Conservation (phyloP, 2,113 vertebrate genomes). For the Gallinago undulata region DNA sequence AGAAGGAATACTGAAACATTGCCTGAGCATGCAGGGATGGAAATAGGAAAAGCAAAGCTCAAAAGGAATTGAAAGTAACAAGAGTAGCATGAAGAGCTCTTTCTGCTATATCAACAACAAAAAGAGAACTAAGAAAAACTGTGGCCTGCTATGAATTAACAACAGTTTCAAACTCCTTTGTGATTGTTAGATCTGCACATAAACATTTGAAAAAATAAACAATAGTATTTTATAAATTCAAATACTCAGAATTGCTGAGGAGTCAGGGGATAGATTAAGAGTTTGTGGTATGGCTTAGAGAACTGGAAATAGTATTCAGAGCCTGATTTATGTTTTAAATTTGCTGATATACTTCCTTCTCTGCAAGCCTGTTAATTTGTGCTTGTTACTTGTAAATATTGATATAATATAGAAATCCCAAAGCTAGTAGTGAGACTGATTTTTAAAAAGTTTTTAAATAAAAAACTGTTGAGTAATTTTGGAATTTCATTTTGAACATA, state of each 20-base stretch:
- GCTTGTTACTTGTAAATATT: not conserved
- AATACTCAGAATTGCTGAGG: not conserved
- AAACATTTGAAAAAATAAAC: not conserved
- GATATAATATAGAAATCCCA: not conserved
- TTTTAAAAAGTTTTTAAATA: not conserved
- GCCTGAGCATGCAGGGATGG: not conserved
- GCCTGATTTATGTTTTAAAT: not conserved
- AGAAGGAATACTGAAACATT: not conserved
- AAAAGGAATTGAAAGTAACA: not conserved
- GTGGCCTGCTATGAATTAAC: not conserved
- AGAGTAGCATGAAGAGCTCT: not conserved
- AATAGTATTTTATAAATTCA: not conserved
- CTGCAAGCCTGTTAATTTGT: not conserved
- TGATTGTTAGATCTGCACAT: not conserved
- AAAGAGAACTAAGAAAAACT: not conserved
- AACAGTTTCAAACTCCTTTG: not conserved
- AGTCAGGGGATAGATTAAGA: not conserved
- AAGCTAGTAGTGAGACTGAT: not conserved
- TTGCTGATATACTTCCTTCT: not conserved
- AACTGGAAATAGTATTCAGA: not conserved
- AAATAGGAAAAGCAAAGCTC: not conserved
- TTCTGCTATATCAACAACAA: not conserved
- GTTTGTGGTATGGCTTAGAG: not conserved
- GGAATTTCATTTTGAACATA: not conserved
- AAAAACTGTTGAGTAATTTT: not conserved